Base-by-base conservation (phyloP, 2,113 vertebrate genomes). In the Calyptommatus sinebrachiatus region DNA sequence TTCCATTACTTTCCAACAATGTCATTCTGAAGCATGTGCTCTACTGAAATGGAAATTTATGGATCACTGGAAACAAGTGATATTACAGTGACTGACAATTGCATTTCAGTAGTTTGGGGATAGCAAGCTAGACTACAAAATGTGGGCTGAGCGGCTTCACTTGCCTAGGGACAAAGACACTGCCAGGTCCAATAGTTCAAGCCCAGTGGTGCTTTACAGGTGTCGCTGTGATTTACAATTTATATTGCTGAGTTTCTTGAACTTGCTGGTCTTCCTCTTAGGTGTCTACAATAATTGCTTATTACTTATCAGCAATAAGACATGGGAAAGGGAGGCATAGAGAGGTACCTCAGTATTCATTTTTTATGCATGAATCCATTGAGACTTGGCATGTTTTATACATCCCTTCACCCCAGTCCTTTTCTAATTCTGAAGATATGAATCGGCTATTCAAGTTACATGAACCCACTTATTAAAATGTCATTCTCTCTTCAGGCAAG, bases 261-360 rank as follows among this genome's bases (percentile, higher is more conserved):
- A 31, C 22, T 68, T 60, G 31, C 48, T 57, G 26, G 12, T 14
- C 67, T 66, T 73, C 53, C 45, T n/a, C 28, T 31, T 35, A 45
- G 21, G 48, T 71, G 41, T 53, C 48, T 45, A 41, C 79, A 68
- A 68, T 68, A 74, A 80, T 81, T 68, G 71, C 63, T 80, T 81
- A 60, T 24, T 74, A 60, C 72, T 81, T 74, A 61, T 61, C 72
- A 60, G 63, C 28, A 61, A 60, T 4, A 74, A 63, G 60, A 74
- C 41, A 14, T 35, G 77, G 48, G 61, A 71, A 77, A n/a, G 20
- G 73, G 68, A 69, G 73, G 71, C 85, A 24, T 71, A 86, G 84
- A 46, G 21, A 87, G 65, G 62, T 73, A 57, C 77, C 86, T 66
- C 20, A 72, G 75, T 46, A 71, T 84, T 67, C 21, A 46, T 86